Conservation (phyloP, 2,113 vertebrate genomes). For the Epinephelus fuscoguttatus region DNA sequence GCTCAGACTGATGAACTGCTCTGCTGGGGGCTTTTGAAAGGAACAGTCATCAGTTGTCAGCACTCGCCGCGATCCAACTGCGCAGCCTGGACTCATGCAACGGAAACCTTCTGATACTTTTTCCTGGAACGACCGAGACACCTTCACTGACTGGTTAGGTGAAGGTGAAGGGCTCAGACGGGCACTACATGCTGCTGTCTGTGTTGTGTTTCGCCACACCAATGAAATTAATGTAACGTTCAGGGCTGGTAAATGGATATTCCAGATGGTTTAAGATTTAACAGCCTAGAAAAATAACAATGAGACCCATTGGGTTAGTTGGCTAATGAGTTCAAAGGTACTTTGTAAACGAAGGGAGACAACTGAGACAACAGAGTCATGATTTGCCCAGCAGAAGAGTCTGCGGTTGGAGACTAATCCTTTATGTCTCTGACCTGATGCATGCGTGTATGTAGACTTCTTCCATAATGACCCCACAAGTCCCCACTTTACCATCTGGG, state of each 20-base stretch:
- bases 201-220: conserved; percentile 33
- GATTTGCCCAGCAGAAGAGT: conserved; percentile 47
- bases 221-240: conserved; percentile 51
- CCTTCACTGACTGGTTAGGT: conserved; percentile 34
- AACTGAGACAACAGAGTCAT: conserved; percentile 28
- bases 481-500: conserved; percentile 62
- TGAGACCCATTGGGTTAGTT: conserved; percentile 35
- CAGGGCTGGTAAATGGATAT: conserved; percentile 20
- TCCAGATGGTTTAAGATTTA: conserved; percentile 67
- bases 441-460: conserved; percentile 26
- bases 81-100: conserved; percentile 23
- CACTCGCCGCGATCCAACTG: conserved; percentile 27
- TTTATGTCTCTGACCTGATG: conserved; percentile 47
- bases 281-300: conserved; percentile 52
- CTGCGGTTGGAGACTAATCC: conserved; percentile 32
- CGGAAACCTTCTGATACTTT: conserved; percentile 11
- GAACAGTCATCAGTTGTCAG: conserved; percentile 64
- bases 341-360: conserved; percentile 39
- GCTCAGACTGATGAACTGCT: conserved; percentile 63
- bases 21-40: conserved; percentile 65
- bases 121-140: conserved; percentile 43
- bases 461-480: conserved; percentile 41
- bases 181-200: conserved; percentile 32
- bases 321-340: conserved; percentile 60
- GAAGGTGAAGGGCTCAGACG: conserved; percentile 10